These are phyloP conservation scores for Gracilinanus agilis DNA, from an alignment of 2,113 vertebrate species.

Conservation along the genomic window DNA sequence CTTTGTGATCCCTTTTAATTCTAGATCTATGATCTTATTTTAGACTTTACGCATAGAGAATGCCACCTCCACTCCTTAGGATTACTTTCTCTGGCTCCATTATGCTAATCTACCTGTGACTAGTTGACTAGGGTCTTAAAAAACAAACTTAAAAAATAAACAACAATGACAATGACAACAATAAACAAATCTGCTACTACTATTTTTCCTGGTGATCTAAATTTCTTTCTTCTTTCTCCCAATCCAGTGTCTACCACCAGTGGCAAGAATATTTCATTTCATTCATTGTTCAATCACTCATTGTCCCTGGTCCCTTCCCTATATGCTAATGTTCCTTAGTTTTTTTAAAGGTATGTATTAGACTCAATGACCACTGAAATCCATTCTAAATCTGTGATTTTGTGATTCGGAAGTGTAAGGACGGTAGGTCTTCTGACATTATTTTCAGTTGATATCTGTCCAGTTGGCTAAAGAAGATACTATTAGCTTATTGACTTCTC, in stretches of 20 bases:
- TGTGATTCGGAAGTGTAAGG: neutral
- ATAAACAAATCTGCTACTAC: neutral
- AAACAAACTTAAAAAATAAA: neutral
- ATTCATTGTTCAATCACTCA: neutral
- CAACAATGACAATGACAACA: no score
- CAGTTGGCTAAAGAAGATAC: neutral
- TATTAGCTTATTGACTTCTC: neutral
- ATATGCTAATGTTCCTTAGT: neutral
- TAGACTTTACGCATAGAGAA: neutral
- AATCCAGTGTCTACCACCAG: neutral
- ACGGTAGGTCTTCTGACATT: neutral
- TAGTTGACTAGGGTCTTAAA: neutral
- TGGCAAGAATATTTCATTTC: no score
- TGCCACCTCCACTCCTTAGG: neutral
- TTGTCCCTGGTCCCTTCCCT: neutral
- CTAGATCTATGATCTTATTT: neutral
- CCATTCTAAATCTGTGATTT: neutral
- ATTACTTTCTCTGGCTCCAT: neutral
- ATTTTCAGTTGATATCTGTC: neutral
- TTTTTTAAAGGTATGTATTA: neutral
- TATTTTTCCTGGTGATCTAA: neutral
- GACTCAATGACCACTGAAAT: neutral
- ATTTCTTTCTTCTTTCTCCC: neutral
- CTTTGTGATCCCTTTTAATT: neutral
- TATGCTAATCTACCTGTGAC: neutral